Evolutionary conservation across 2,888 invertebrate genomes (phyloP), one percentile per base, ranked within the genome.

Genomic region (Hydrotaea cyrtoneurina): DNA sequence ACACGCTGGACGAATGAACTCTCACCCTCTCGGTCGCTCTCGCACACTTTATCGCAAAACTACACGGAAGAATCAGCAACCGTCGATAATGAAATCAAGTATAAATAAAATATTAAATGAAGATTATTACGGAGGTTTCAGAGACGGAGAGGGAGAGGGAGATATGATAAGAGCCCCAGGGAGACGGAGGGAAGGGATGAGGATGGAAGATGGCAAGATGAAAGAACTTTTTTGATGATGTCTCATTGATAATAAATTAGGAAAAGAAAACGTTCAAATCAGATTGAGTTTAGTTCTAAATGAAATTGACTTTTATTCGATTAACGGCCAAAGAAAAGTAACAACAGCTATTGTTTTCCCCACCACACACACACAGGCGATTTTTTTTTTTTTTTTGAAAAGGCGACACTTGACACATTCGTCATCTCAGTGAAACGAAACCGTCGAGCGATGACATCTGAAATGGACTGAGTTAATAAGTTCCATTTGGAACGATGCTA

Each of bases 51-150:
- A 4, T 31, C 69, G 23, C 39, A 7, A 66, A 53, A 53, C 7
- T 66, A 55, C 23, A 62, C 19, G 13, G 15, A 71, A 69, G 50
- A 78, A 53, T 7, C 31, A 31, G 31, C 57, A 80, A 85, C 69
- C 46, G 69, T 71, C 79, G 74, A 82, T 85, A 85, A 85, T 82
- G 79, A 85, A 85, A 81, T 85, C 79, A 82, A 85, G 81, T 79
- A 82, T 79, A 85, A 85, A 84, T 79, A 76, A 79, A 82, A 79
- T 85, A 82, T 82, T 85, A 77, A 82, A 85, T 85, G 79, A 85
- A 82, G 77, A 85, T 82, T 79, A 77, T 82, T 85, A 77, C 73
- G 72, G 73, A 79, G 66, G 66, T 66, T 78, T n/a, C n/a, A n/a
- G n/a, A n/a, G n/a, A n/a, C n/a, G n/a, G n/a, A n/a, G n/a, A n/a